Evolutionary conservation across 2,113 vertebrate genomes (phyloP), one percentile per base, ranked within the genome.

Genomic region (Tamias sibiricus): DNA sequence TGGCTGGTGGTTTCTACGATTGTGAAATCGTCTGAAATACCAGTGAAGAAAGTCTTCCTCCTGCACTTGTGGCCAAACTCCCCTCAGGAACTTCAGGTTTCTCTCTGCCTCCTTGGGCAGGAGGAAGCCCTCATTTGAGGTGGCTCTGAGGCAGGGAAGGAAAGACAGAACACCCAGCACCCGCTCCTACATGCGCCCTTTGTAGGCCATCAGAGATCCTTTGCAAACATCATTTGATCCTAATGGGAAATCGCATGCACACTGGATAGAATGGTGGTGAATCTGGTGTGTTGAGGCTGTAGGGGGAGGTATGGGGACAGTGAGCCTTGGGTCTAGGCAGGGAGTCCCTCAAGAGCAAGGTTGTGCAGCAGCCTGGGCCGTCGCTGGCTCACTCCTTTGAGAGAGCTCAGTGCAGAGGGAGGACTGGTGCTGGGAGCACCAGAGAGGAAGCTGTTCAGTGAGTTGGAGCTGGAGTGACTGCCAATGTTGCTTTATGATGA

Each of bases 1-100:
- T 91, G 91, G 95, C 90, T 52, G 52, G 97, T 93, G 97, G 97
- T 98, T 98, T 97, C 47, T 71, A 54, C 0, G 49, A 95, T 97
- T 98, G 94, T 94, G 97, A 96, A 98, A 97, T 72, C 42, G 8
- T 95, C 96, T 94, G 97, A 97, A 98, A 98, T 83, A 95, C 88
- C 76, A 90, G 94, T 97, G 94, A 97, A 94, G 93, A 97, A 96
- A 97, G 91, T 52, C 91, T 96, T 96, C 95, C 94, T 96, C 93
- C 89, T 96, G 82, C 57, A 44, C 94, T 95, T 96, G 96, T 82
- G 96, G 96, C 95, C 54, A 96, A 77, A 92, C 94, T 95, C 93
- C 90, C n/a, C 66, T 6, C 64, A 77, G 91, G 75, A 96, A 97
- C 96, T 96, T 97, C 97, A 97, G 93, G 95, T 96, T 97, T 97